Evolutionary conservation across 2,113 vertebrate genomes (phyloP), one percentile per base, ranked within the genome.

Genomic region (Labeo rohita): DNA sequence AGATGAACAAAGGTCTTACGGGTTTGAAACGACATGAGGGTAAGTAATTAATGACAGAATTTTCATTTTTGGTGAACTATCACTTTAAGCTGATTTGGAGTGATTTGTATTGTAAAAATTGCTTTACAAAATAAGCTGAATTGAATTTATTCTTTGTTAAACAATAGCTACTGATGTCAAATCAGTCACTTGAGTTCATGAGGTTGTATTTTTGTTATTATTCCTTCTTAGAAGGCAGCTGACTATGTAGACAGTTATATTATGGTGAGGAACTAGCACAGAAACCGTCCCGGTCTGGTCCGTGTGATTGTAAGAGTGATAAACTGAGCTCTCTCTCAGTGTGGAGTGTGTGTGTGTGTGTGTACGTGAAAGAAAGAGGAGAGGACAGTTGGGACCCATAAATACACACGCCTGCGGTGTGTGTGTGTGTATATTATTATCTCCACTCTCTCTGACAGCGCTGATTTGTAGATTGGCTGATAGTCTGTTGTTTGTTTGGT

Each of bases 281-380:
- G 76, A 23, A 65, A 28, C 6, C 11, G 16, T 9, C 8, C 8
- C 8, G 23, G 59, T 65, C 43, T 81, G n/a, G 59, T 49, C 12
- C 18, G 61, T 28, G 45, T 75, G 45, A 75, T 75, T 50, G 45
- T 49, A 28, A 75, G 73, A 49, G 73, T 83, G 63, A 85, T 70
- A 86, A 86, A 90, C 88, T 86, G 81, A 50, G 85, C 77, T 78
- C 83, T 78, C 83, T 84, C 75, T 87, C 80, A 80, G 39, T 8
- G n/a, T 28, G 61, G 66, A 47, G 66, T 36, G 66, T 74, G 9
- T 28, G 28, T 76, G n/a, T 83, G 47, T 89, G 86, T 83, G 45
- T 80, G 86, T 75, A 66, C 77, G 80, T 87, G 88, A 85, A 77
- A 72, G 66, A 16, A 88, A 70, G 45, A 83, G 65, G 10, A 50